These are phyloP conservation scores for Ichneumoninae sp. DNA, from an alignment of 2,888 invertebrate genomes.

Conservation along the genomic window DNA sequence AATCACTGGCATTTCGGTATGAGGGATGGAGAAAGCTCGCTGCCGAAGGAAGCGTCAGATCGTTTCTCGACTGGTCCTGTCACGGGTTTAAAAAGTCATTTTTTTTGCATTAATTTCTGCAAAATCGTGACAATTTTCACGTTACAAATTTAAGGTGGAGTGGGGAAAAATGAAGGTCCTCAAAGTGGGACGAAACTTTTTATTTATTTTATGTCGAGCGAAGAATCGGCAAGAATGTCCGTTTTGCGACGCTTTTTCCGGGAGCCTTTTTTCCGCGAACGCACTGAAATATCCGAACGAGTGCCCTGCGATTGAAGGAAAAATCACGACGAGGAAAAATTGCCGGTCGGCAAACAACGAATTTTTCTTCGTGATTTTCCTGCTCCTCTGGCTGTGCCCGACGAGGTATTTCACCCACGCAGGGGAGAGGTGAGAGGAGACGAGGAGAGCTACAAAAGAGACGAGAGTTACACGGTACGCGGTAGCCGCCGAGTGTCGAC, in stretches of 20 bases:
- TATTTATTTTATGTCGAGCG: too few species aligned
- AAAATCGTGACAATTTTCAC: too few species aligned
- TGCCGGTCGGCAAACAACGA: not conserved
- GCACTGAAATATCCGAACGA: not conserved
- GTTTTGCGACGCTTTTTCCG: not conserved
- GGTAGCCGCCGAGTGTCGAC: slow-evolving; percentile 65
- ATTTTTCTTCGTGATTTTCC: slow-evolving; percentile 48
- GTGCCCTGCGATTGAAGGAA: not conserved
- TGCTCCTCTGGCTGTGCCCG: not conserved
- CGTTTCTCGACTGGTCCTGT: too few species aligned
- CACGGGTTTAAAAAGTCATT: not conserved
- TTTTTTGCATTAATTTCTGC: not conserved
- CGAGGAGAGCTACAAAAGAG: slow-evolving; percentile 58
- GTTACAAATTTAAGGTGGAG: too few species aligned
- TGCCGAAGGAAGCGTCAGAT: not conserved
- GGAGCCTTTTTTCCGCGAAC: not conserved
- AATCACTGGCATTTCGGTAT: slow-evolving; percentile 3
- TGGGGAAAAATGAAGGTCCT: too few species aligned
- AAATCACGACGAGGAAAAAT: slow-evolving; percentile 11
- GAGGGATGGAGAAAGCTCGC: not conserved
- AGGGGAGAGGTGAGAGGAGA: slow-evolving; percentile 44
- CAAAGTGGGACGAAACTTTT: too few species aligned
- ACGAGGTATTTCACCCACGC: not conserved
- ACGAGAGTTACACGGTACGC: slow-evolving; percentile 53
- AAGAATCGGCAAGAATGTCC: too few species aligned